A percentile compares a stretch with the other conserved stretches of the same genome.
These are phyloP conservation scores for Scatophagus argus DNA, from an alignment of 2,113 vertebrate species.

Conservation along the genomic window DNA sequence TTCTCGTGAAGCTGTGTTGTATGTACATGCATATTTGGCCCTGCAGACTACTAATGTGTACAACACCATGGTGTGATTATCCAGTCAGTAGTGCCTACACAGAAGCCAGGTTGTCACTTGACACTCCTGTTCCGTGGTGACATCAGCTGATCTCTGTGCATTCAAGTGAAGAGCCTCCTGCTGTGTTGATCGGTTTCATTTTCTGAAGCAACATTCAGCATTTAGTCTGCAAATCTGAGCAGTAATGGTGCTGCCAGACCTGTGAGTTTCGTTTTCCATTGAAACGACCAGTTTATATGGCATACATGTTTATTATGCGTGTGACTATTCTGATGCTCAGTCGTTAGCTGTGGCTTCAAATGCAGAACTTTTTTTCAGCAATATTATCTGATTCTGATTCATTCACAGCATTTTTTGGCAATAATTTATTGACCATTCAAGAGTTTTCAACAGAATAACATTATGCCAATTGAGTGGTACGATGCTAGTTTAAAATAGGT, in stretches of 20 bases:
- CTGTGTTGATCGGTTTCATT: conserved; percentile 40
- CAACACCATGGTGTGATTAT: not conserved
- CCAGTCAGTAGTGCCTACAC: not conserved
- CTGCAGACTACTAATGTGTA: not conserved
- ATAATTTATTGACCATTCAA: not conserved
- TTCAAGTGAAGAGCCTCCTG: conserved; percentile 12
- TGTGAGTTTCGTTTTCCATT: conserved; percentile 17
- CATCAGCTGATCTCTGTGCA: conserved; percentile 9
- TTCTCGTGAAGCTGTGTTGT: not conserved
- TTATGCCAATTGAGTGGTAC: not conserved
- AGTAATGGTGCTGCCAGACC: not conserved
- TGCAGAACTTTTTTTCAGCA: not conserved
- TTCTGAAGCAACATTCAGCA: conserved; percentile 8
- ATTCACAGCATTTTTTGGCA: too few species aligned
- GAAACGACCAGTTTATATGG: not conserved
- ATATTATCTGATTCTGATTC: too few species aligned
- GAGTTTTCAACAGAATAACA: not conserved
- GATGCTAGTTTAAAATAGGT: not conserved
- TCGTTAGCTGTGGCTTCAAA: not conserved
- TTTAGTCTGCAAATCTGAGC: not conserved
- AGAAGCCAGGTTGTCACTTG: conserved; percentile 29
- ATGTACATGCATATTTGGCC: not conserved
- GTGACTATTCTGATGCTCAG: not conserved
- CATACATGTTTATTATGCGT: too few species aligned
- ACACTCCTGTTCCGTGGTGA: conserved; percentile 24